phyloP scores from a whole-genome alignment of 2,797 vertebrate genomes.

The Gambusia yucatana region DNA sequence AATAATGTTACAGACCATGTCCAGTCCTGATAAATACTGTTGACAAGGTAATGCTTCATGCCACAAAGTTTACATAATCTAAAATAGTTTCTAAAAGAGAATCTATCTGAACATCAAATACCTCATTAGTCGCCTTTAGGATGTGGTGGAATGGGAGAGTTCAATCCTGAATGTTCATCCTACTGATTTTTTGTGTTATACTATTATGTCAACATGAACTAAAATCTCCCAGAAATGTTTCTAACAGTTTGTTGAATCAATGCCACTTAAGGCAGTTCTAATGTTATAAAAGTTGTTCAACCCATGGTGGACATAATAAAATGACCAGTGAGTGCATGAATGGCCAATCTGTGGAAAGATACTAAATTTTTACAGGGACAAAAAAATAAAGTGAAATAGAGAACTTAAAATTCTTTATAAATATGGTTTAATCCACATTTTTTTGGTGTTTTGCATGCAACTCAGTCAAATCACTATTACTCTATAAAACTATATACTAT shows the following conservation, averaged over 20 bases:
- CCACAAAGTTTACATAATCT: background rate
- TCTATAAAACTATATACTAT: background rate
- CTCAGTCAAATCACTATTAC: background rate
- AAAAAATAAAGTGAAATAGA: background rate
- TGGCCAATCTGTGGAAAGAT: background rate
- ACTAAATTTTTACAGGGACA: background rate
- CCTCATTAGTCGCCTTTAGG: background rate
- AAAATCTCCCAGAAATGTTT: background rate
- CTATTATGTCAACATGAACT: background rate
- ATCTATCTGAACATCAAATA: background rate
- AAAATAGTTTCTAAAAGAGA: background rate
- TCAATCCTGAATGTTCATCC: background rate
- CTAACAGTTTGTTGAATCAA: background rate
- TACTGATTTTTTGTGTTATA: background rate
- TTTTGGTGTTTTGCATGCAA: background rate
- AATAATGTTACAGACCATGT: background rate
- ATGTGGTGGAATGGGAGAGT: background rate
- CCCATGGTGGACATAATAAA: background rate
- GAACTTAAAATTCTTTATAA: background rate
- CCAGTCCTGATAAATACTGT: background rate
- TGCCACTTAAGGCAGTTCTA: background rate
- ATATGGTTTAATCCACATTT: background rate
- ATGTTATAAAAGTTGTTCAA: background rate
- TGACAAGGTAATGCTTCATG: background rate
- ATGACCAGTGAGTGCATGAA: background rate